A percentile compares a stretch with the other conserved stretches of the same genome.
Conservation (phyloP, 2,797 vertebrate species). For the Malurus splendens region DNA sequence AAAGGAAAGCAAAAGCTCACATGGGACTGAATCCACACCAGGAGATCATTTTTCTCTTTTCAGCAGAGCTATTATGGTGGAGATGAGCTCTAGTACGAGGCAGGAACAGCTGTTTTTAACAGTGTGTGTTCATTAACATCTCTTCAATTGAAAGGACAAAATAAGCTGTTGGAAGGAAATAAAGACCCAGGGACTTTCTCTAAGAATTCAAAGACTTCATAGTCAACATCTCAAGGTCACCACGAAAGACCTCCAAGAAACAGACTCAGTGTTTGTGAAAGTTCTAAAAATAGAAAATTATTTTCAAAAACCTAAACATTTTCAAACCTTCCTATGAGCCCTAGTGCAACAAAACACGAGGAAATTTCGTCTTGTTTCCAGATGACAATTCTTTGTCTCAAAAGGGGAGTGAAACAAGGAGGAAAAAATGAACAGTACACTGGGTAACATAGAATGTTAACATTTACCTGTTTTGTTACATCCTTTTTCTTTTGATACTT, state of each 20-base stretch:
- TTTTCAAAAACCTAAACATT: not conserved
- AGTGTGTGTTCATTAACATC: not conserved
- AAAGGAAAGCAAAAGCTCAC: not conserved
- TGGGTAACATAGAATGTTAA: not conserved
- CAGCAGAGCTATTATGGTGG: not conserved
- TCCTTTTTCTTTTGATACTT: not conserved
- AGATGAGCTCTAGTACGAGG: not conserved
- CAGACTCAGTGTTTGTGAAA: not conserved
- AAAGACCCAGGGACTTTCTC: not conserved
- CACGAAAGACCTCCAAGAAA: not conserved
- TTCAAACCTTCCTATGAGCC: not conserved
- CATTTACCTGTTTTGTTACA: not conserved
- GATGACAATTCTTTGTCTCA: not conserved
- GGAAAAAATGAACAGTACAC: not conserved
- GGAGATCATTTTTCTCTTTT: not conserved
- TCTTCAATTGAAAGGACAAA: not conserved
- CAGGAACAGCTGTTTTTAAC: not conserved
- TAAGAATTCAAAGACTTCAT: not conserved
- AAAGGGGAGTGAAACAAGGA: not conserved
- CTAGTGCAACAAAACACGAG: not conserved
- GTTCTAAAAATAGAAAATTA: not conserved
- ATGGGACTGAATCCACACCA: not conserved
- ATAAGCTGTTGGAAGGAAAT: not conserved
- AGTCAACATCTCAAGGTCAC: not conserved
- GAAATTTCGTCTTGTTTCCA: not conserved